These are phyloP conservation scores for Drosophila meridionalis DNA, from an alignment of 2,888 invertebrate species.

Conservation along the genomic window DNA sequence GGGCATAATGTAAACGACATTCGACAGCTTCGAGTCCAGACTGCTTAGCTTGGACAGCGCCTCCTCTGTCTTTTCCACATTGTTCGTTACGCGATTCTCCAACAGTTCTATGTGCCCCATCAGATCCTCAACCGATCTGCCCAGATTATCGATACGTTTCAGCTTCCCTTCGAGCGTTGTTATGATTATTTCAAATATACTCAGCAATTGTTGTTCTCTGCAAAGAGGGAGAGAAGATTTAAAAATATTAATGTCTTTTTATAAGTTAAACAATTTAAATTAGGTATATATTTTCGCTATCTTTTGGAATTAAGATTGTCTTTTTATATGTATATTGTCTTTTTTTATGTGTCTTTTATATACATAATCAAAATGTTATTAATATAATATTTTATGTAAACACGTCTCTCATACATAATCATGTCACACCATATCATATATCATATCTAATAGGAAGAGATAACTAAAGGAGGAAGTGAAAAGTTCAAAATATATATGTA, in stretches of 20 bases:
- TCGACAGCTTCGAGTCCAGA: slow-evolving; percentile 91
- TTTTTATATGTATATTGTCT: no score
- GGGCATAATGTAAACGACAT: slow-evolving; percentile 85
- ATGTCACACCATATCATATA: slow-evolving; percentile 4
- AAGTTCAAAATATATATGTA: not conserved
- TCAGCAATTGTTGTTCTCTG: slow-evolving; percentile 94
- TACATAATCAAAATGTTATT: not conserved
- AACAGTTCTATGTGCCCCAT: slow-evolving; percentile 94
- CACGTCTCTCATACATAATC: not conserved
- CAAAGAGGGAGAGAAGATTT: not conserved
- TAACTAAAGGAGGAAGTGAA: not conserved
- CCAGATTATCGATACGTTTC: slow-evolving; percentile 94
- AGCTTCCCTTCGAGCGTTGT: slow-evolving; percentile 94
- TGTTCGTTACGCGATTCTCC: slow-evolving; percentile 92
- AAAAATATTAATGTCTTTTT: no score
- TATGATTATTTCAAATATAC: slow-evolving; percentile 95
- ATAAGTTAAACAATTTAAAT: no score
- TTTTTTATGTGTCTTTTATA: not conserved
- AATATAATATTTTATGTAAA: not conserved
- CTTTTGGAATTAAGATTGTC: no score
- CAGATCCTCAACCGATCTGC: slow-evolving; percentile 94
- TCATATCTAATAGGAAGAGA: slow-evolving; percentile 7
- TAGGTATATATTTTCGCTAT: no score
- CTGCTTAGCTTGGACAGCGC: slow-evolving; percentile 91
- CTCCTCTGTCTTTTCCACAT: slow-evolving; percentile 93